Percentiles rank a stretch among this genome's conserved stretches.
Evolutionary conservation across 2,113 vertebrate genomes (phyloP).

Genomic region (Todiramphus chloris): DNA sequence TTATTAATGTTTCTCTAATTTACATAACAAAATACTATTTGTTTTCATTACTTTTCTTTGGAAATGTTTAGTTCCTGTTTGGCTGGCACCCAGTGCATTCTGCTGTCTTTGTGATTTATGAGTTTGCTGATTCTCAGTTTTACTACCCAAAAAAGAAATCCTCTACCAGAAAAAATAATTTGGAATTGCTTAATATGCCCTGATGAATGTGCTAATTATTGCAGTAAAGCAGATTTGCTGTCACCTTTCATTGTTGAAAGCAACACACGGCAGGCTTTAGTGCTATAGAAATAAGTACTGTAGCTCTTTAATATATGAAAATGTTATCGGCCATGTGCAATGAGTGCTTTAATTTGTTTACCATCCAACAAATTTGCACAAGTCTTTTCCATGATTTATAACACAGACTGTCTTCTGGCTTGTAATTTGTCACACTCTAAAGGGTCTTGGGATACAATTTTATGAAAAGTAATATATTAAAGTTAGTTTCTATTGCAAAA

Average conservation of each 20-base stretch:
- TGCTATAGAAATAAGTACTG: background rate
- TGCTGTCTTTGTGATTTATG: constrained; percentile 50
- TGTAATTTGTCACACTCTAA: background rate
- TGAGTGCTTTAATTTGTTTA: constrained; percentile 25
- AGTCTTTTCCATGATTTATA: constrained; percentile 32
- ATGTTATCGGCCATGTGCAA: background rate
- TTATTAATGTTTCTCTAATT: constrained; percentile 19
- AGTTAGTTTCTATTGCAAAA: constrained; percentile 1
- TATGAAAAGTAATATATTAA: constrained; percentile 1
- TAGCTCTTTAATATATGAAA: constrained; percentile 15
- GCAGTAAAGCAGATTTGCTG: background rate
- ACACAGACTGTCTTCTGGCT: background rate
- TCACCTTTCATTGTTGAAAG: constrained; percentile 1
- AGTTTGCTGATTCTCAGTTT: constrained; percentile 21
- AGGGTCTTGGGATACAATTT: constrained; percentile 1
- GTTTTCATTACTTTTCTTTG: background rate
- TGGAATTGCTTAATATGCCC: constrained; percentile 24
- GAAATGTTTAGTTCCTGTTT: constrained; percentile 5
- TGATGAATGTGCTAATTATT: constrained; percentile 44
- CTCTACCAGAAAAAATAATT: constrained; percentile 12
- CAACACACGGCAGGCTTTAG: background rate
- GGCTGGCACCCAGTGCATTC: background rate
- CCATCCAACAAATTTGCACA: constrained; percentile 10
- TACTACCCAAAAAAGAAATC: background rate
- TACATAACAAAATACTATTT: constrained; percentile 25